Base-by-base conservation (phyloP, 2,888 invertebrate species). In the Serrognathus titanus region DNA sequence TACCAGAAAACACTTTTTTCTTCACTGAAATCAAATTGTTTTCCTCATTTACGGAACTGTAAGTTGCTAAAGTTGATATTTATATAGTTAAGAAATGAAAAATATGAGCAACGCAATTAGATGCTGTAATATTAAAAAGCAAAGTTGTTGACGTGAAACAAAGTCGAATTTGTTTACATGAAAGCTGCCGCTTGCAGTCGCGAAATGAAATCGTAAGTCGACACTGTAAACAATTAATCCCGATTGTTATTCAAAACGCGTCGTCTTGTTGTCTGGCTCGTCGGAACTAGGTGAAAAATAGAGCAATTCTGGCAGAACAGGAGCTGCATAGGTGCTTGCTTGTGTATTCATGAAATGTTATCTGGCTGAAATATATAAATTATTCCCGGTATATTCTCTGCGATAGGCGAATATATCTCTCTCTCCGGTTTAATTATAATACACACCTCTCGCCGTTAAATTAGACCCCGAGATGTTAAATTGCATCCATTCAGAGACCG, bases 401-500 rank as follows among this genome's bases (percentile, higher is more conserved):
- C 49, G 55, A 55, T 55, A 50, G 55, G 43, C 55, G 50, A 55
- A 49, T 41, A 43, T 49, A 50, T 39, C 54, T 53, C 39, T 11
- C 53, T 36, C 47, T 37, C 48, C 49, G 53, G 58, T 58, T 58
- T 54, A 58, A 58, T 58, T 58, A 58, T 58, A 58, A 54, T 58
- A 51, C 54, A 58, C 58, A 58, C 58, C 58, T 58, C 58, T 54
- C 53, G 54, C 53, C 39, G 50, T 51, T 58, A 58, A 54, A 58
- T 58, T 58, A 58, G 43, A 57, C 52, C 47, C 56, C 51, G 57
- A 58, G 58, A 56, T 61, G 61, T 49, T 56, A 59, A 60, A 61
- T 61, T 57, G 57, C 54, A 61, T 58, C 61, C 57, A 58, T 63
- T 58, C 59, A 55, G 58, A 57, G 45, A 56, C 52, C 48, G 57